Conservation (phyloP, 2,797 vertebrate genomes). For the Chaetodon trifasciatus region DNA sequence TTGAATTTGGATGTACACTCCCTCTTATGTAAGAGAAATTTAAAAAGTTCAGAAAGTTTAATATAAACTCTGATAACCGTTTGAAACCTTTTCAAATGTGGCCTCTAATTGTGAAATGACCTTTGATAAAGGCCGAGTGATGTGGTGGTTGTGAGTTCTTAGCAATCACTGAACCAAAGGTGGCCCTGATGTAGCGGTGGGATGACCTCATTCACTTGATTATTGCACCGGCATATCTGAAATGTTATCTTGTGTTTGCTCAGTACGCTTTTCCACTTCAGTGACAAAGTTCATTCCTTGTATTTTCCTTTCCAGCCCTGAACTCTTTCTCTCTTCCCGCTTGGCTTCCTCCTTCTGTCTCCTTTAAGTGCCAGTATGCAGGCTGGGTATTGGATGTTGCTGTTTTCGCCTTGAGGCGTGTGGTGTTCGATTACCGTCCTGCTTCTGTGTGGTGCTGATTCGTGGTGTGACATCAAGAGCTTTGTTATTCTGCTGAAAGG, state of each 20-base stretch:
- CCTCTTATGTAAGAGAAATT: conserved; percentile 41
- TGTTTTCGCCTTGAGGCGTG: conserved; percentile 50
- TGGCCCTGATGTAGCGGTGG: conserved; percentile 4
- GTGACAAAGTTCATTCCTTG: conserved; percentile 53
- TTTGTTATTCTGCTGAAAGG: conserved; percentile 56
- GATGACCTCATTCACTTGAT: conserved; percentile 54
- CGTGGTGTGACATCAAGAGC: conserved; percentile 58
- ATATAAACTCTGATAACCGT: background rate
- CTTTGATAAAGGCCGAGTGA: conserved; percentile 22
- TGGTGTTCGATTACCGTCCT: conserved; percentile 77
- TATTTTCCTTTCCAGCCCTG: background rate
- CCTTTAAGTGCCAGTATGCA: conserved; percentile 18
- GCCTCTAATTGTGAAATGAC: conserved; percentile 16
- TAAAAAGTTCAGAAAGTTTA: conserved; percentile 23
- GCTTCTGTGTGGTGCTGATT: conserved; percentile 67
- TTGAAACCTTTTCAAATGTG: background rate
- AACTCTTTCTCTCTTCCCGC: conserved; percentile 4
- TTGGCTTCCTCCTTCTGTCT: conserved; percentile 23
- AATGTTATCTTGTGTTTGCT: conserved; percentile 72
- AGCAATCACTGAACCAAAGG: conserved; percentile 21
- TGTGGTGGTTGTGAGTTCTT: conserved; percentile 11
- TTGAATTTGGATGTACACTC: conserved; percentile 15
- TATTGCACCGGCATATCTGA: conserved; percentile 56
- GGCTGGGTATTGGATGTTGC: conserved; percentile 67
- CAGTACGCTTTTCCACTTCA: conserved; percentile 46